phyloP scores from a whole-genome alignment of 2,113 vertebrate genomes.

The Odontophorus gujanensis region DNA sequence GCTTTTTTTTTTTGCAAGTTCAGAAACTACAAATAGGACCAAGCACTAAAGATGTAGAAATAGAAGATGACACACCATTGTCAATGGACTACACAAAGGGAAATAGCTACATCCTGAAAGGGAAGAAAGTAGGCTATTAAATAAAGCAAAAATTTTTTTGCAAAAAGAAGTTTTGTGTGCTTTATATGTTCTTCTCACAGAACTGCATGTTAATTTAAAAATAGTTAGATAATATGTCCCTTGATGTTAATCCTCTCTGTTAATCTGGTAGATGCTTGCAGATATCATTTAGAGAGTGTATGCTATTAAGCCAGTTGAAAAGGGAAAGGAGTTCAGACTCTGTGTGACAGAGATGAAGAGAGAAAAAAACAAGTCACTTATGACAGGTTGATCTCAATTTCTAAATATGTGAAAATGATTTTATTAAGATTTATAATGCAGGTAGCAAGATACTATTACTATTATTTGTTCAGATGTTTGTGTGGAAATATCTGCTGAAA shows the following conservation, averaged over 20 bases:
- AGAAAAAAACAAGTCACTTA: background rate
- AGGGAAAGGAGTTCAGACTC: background rate
- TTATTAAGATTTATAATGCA: background rate
- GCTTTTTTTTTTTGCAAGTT: background rate
- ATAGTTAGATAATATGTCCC: background rate
- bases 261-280: background rate
- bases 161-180: background rate
- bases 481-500: background rate
- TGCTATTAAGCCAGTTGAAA: background rate
- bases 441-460: background rate
- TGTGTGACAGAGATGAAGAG: background rate
- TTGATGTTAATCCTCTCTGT: background rate
- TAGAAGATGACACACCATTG: fast-evolving
- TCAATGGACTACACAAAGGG: fast-evolving
- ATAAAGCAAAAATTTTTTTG: background rate
- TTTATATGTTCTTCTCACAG: background rate
- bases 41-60: background rate
- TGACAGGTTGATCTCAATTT: background rate
- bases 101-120: background rate
- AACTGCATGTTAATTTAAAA: background rate
- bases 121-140: background rate
- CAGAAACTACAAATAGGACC: background rate
- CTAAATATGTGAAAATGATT: background rate
- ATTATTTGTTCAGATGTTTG: background rate
- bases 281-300: background rate